These are phyloP conservation scores for Pocillopora verrucosa DNA, from an alignment of 64 coral and sea anemone genomes.

Conservation along the genomic window DNA sequence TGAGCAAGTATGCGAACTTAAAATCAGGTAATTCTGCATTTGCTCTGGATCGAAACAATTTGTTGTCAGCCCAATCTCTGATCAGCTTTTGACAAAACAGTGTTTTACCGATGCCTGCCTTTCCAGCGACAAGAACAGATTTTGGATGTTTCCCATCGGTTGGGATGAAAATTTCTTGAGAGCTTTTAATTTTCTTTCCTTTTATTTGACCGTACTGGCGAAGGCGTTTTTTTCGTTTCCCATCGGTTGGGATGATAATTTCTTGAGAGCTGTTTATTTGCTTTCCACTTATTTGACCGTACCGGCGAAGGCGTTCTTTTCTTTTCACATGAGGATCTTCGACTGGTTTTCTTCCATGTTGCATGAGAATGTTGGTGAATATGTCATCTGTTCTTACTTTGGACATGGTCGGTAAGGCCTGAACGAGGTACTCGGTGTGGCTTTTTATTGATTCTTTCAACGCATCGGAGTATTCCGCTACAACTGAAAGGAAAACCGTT, in stretches of 20 bases:
- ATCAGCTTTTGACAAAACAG: conserved; percentile 29
- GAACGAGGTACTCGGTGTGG: conserved; percentile 10
- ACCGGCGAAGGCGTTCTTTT: no score
- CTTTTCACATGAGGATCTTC: neutral
- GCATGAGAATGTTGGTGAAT: conserved; percentile 34
- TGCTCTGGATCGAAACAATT: neutral
- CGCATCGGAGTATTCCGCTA: neutral
- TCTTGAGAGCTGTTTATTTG: no score
- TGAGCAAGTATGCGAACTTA: conserved; percentile 41
- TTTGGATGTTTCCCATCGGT: neutral
- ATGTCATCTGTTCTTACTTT: conserved; percentile 39
- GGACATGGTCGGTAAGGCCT: neutral
- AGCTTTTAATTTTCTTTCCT: neutral
- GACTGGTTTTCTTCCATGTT: conserved; percentile 34
- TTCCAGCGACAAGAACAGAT: conserved; percentile 31
- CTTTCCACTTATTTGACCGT: no score
- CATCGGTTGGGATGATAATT: no score
- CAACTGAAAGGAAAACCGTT: neutral
- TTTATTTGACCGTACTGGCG: conserved; percentile 7
- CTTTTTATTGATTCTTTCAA: conserved; percentile 18
- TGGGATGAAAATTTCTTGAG: conserved; percentile 22
- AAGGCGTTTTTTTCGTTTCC: conserved; percentile 30
- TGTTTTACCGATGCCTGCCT: conserved; percentile 40
- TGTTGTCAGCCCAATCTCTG: conserved; percentile 38
- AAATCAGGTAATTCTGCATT: neutral